Evolutionary conservation across 1,140 invertebrate genomes (phyloP), one percentile per base, ranked within the genome.

Genomic region (Achroia grisella): DNA sequence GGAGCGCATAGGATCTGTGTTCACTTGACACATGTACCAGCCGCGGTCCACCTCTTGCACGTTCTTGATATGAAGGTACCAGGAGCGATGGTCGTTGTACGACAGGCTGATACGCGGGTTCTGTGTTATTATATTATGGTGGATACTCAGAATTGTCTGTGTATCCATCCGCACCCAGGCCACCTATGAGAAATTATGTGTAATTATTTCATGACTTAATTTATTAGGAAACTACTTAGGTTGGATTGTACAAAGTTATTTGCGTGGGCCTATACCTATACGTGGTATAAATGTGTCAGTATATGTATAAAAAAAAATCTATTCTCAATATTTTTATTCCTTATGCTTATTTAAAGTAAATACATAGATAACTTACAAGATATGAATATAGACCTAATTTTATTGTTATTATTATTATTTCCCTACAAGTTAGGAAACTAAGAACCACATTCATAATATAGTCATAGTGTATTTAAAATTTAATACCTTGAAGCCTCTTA

Each of bases 151-250:
- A 56, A 96, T 96, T 4, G 95, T 95, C 77, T 97, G 95, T 1
- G 95, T 96, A 68, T 97, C 95, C 47, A 97, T 93, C 30, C 94
- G 88, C 10, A 97, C 93, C 94, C 95, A 96, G 52, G 95, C 95
- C 56, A 97, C 93, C 94, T 95, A 73, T 10, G 83, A 81, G 46
- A 41, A 42, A 48, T 51, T 28, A 15, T 36, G n/a, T 37, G 1
- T 37, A 17, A 14, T 9, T 10, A 8, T 17, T 8, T 8, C 13
- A 13, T 37, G 14, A 35, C 9, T 14, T 33, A 33, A 35, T 2
- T 35, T 31, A 23, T 6, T 23, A 2, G 6, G 6, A 23, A 3
- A 23, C 17, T 23, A 3, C 30, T 32, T 4, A 10, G 8, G 30
- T 32, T 10, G 8, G 2, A n/a, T 8, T n/a, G n/a, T n/a, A n/a